These are phyloP conservation scores for Sinonovacula constricta DNA, from an alignment of 1,140 invertebrate species.

Conservation along the genomic window DNA sequence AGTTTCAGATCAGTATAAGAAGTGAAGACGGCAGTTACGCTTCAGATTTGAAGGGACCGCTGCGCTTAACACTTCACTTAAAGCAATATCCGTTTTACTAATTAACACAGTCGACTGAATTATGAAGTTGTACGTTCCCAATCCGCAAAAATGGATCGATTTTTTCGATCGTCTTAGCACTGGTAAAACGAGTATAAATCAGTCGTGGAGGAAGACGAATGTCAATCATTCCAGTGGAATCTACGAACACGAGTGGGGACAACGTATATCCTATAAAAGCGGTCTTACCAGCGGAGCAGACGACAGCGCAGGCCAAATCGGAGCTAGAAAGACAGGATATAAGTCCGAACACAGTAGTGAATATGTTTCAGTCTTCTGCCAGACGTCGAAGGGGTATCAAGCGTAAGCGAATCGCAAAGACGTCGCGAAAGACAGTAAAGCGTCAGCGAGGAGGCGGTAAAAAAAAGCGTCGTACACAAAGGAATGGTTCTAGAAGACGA, in stretches of 20 bases:
- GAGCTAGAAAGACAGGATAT: slow-evolving; percentile 34
- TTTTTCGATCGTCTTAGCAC: not conserved
- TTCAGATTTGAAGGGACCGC: slow-evolving; percentile 7
- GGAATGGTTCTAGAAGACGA: slow-evolving; percentile 15
- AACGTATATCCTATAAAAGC: slow-evolving; percentile 18
- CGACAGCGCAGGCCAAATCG: slow-evolving; percentile 37
- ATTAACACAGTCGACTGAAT: too few relatives aligned
- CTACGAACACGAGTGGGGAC: not conserved
- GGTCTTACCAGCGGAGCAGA: slow-evolving; percentile 47
- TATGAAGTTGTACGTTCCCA: too few relatives aligned
- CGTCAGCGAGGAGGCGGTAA: not conserved
- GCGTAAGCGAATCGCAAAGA: slow-evolving; percentile 10
- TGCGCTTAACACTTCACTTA: slow-evolving; percentile 35
- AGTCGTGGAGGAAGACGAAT: slow-evolving; percentile 10
- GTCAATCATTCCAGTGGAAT: slow-evolving; percentile 19
- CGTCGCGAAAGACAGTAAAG: not conserved
- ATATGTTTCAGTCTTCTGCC: slow-evolving; percentile 13
- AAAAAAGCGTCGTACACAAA: slow-evolving; percentile 4
- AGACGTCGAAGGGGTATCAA: slow-evolving; percentile 6
- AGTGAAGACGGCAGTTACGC: not conserved
- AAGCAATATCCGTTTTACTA: slow-evolving; percentile 28
- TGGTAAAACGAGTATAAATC: slow-evolving; percentile 7
- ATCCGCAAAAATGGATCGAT: slow-evolving; percentile 23
- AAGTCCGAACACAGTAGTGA: slow-evolving; percentile 5
- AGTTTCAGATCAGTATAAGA: slow-evolving; percentile 33